Percentiles rank a stretch among this genome's conserved stretches.
Conservation (phyloP, 2,113 vertebrate genomes). For the Alligator mississippiensis region DNA sequence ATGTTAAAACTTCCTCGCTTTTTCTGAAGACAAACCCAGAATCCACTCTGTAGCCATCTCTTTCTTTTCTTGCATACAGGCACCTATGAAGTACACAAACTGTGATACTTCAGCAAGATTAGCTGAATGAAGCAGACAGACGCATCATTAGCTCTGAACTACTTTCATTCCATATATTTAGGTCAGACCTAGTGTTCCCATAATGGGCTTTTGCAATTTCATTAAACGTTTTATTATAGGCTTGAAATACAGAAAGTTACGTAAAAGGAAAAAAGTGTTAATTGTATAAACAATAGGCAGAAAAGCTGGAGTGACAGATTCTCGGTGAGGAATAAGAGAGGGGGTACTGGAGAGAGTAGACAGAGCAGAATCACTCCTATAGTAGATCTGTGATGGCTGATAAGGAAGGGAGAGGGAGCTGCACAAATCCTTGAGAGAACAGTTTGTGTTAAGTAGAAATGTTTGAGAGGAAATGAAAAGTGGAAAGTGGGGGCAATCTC, state of each 20-base stretch:
- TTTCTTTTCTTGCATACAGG: not conserved
- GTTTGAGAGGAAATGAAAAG: constrained; percentile 30
- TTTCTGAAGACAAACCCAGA: not conserved
- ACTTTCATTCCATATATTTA: constrained; percentile 19
- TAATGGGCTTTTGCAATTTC: constrained; percentile 32
- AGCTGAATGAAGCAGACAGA: constrained; percentile 19
- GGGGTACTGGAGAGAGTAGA: not conserved
- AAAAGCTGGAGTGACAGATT: constrained; percentile 7
- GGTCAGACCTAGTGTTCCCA: constrained; percentile 25
- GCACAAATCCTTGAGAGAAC: constrained; percentile 39
- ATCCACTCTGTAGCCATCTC: not conserved
- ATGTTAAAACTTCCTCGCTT: not conserved
- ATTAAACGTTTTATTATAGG: constrained; percentile 38
- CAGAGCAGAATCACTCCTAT: not conserved
- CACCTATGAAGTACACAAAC: not conserved
- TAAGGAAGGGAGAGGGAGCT: not conserved
- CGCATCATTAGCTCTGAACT: constrained; percentile 25
- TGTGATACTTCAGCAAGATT: constrained; percentile 10
- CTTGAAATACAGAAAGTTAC: not conserved
- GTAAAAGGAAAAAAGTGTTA: constrained; percentile 33
- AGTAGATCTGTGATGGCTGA: not conserved
- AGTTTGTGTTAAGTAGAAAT: not conserved
- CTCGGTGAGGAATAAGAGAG: not conserved
- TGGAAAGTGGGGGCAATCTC: not conserved
- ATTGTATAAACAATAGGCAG: not conserved